Evolutionary conservation across 2,797 vertebrate genomes (phyloP).

Genomic region (Cuculus canorus): DNA sequence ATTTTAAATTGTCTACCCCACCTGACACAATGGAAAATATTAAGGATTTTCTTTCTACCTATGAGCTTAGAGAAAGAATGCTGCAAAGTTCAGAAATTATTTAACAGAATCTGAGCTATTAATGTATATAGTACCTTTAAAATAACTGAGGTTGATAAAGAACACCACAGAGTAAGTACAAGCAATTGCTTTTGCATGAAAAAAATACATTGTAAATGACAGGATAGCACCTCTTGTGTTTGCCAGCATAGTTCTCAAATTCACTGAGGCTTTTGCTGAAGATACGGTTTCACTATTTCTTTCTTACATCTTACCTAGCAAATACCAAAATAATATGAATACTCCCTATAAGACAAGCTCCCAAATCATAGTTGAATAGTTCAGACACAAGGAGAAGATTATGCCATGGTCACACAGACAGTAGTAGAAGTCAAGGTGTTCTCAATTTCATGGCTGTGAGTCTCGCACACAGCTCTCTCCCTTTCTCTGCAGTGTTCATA

Average conservation of each 20-base stretch:
- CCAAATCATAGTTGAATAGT: not conserved
- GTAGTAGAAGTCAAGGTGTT: not conserved
- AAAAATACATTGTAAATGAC: not conserved
- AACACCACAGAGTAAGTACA: not conserved
- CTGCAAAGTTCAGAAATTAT: conserved; percentile 39
- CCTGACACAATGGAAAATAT: conserved; percentile 65
- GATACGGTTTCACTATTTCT: not conserved
- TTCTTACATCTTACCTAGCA: not conserved
- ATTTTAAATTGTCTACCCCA: conserved; percentile 51
- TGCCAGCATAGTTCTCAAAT: not conserved
- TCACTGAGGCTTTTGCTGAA: not conserved
- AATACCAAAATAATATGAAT: not conserved
- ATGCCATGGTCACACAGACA: not conserved
- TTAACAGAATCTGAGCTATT: not conserved
- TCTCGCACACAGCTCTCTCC: not conserved
- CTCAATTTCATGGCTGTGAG: not conserved
- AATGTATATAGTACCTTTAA: not conserved
- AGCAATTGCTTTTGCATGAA: not conserved
- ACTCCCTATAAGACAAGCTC: not conserved
- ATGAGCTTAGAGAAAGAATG: conserved; percentile 25
- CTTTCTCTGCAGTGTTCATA: not conserved
- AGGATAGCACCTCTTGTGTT: not conserved
- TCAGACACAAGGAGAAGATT: not conserved
- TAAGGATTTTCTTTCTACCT: conserved; percentile 50
- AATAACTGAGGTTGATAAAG: not conserved